Evolutionary conservation across 2,888 invertebrate genomes (phyloP), one percentile per base, ranked within the genome.

Genomic region (Cyaniris semiargus): DNA sequence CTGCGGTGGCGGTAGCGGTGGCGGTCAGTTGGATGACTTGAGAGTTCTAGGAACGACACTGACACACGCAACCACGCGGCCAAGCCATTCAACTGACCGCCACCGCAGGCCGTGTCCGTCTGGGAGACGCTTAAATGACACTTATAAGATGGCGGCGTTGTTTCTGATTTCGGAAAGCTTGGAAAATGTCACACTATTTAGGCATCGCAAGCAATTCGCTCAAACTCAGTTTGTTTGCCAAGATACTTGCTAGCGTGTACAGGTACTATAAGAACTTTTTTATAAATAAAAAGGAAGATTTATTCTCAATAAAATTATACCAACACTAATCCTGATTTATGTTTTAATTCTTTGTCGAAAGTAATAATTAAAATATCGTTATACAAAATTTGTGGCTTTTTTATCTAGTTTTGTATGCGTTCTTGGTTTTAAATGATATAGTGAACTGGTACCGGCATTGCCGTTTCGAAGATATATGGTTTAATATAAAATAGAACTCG

Each of bases 321-420:
- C 18, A 31, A 2, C 66, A 31, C 31, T 15, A 31, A 66, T 27
- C 18, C 15, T 66, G 66, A 66, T 66, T 66, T 15, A 66, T 66
- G 66, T 18, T 66, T 66, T 31, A 66, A 66, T 66, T 66, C 27
- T 66, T 66, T 66, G 66, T 18, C 27, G 66, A 27, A 31, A 66
- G 10, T 6, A 66, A 66, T 27, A 66, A 66, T 66, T 66, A 66
- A 66, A 66, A 66, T 10, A 15, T 66, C 15, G 66, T 66, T 66
- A 66, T 66, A 66, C 6, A 66, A 66, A 66, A 66, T 66, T 66
- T 66, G 66, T 66, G 27, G 66, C 66, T 66, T 66, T 15, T 66
- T 66, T 66, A 66, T 66, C 27, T 31, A 15, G 6, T 27, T 66
- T 66, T 27, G 27, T 15, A 31, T 27, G 58, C 58, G 58, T 27